Evolutionary conservation across 2,797 vertebrate species (phyloP), one percentile per base, ranked within the genome.

Genomic region (Psittacula derbiana): DNA sequence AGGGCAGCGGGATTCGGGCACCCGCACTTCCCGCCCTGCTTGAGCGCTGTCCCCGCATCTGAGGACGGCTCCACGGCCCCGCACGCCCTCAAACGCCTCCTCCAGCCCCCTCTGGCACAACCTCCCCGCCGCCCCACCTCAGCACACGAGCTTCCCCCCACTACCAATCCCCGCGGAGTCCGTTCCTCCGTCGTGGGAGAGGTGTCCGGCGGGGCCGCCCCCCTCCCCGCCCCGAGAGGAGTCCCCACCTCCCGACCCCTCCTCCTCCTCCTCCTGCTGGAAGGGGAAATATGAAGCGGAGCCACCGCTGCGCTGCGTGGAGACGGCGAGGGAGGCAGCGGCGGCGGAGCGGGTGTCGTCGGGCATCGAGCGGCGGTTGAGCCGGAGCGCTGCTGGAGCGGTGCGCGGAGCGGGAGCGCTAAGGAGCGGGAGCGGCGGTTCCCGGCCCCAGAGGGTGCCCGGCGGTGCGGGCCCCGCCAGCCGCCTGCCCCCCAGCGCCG

Each of bases 211-310:
- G 58, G 44, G 17, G 21, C 49, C 81, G 30, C 60, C 95, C 88
- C 65, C 65, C 46, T 91, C 33, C 76, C 93, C 91, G 76, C 91
- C 91, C 88, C 41, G 24, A 58, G 79, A 76, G 36, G 58, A 74
- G 82, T 80, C 70, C 79, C 93, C 84, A 78, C 95, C 82, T 50
- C 94, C 67, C 38, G 41, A 33, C 52, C 49, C 86, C 84, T 79
- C 90, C 95, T 90, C 89, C 95, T 90, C 89, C 82, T 85, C 80
- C 90, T 80, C n/a, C 91, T 75, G 58, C 90, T 55, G 78, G 71
- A 95, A 83, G 91, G 93, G 92, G 95, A 98, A 97, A 96, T 97
- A 97, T 97, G 98, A 98, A 98, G 97, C 96, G 96, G n/a, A 73
- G 96, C 65, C n/a, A 76, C 72, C 12, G 80, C 40, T 4, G 71